Conservation (phyloP, 2,888 invertebrate genomes). For the Fragum whitleyi region DNA sequence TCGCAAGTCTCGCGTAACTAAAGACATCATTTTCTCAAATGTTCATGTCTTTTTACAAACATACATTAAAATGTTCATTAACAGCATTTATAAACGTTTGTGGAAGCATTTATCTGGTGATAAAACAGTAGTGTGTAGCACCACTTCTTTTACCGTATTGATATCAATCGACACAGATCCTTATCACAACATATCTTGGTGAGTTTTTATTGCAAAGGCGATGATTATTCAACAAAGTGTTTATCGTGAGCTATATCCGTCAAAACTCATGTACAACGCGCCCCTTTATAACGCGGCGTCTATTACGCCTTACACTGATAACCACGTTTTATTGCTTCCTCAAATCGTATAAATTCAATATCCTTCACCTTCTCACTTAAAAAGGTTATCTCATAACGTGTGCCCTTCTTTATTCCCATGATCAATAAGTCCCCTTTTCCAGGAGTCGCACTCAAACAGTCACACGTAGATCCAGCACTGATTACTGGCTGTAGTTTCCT, state of each 20-base stretch:
- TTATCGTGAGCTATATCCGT: not conserved
- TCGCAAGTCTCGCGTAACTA: no score
- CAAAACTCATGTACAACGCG: not conserved
- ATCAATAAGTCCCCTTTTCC: conserved; percentile 47
- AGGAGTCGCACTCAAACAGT: conserved; percentile 49
- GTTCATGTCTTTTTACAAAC: no score
- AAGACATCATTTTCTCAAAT: no score
- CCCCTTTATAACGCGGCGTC: not conserved
- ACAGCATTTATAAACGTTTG: no score
- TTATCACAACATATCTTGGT: not conserved
- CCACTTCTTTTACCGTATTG: not conserved
- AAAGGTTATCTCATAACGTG: conserved; percentile 51
- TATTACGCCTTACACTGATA: conserved; percentile 41
- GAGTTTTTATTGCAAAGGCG: conserved; percentile 9
- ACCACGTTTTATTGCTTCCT: conserved; percentile 43
- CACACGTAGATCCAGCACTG: conserved; percentile 61
- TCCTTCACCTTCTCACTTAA: conserved; percentile 54
- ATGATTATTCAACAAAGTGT: not conserved
- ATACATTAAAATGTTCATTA: no score
- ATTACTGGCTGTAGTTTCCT: conserved; percentile 60
- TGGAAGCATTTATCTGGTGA: no score
- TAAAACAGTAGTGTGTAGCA: not conserved
- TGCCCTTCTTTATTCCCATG: conserved; percentile 60
- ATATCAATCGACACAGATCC: not conserved
- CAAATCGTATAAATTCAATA: conserved; percentile 54